A percentile compares a stretch with the other conserved stretches of the same genome.
These are phyloP conservation scores for Volucella inanis DNA, from an alignment of 2,888 invertebrate genomes.

Conservation along the genomic window DNA sequence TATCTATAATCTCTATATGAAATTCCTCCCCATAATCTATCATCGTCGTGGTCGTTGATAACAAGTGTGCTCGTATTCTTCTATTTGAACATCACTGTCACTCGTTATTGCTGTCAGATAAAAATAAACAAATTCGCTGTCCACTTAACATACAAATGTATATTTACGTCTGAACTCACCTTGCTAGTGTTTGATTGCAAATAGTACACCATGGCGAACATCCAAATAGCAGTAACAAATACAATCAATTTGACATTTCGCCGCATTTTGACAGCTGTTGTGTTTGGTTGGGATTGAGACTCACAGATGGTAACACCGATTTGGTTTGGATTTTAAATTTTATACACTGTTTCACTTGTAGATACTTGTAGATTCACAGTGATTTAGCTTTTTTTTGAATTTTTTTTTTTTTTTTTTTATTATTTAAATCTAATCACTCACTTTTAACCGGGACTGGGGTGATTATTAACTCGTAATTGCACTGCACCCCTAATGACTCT, in stretches of 20 bases:
- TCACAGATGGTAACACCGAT: too few species aligned
- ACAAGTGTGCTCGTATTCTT: neutral
- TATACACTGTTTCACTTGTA: neutral
- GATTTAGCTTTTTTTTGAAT: slow-evolving; percentile 7
- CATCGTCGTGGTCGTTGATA: neutral
- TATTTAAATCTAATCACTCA: slow-evolving; percentile 6
- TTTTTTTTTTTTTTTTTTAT: slow-evolving; percentile 23
- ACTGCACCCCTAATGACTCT: slow-evolving; percentile 16
- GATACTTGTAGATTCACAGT: neutral
- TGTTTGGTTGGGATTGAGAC: slow-evolving; percentile 9
- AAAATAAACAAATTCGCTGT: neutral
- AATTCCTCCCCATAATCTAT: neutral
- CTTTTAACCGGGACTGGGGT: neutral
- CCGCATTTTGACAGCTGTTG: slow-evolving; percentile 78
- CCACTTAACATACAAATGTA: neutral
- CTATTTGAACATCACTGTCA: neutral
- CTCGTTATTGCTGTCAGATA: slow-evolving; percentile 6
- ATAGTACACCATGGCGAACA: slow-evolving; percentile 83
- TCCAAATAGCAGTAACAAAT: slow-evolving; percentile 83
- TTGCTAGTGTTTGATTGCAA: slow-evolving; percentile 82
- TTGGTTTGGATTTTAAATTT: slow-evolving; percentile 11
- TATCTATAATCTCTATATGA: too few species aligned
- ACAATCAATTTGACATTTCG: slow-evolving; percentile 82
- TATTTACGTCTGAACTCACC: slow-evolving; percentile 77
- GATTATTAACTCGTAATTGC: slow-evolving; percentile 12